Evolutionary conservation across 2,888 invertebrate species (phyloP).

Genomic region (Schizotus pectinicornis): DNA sequence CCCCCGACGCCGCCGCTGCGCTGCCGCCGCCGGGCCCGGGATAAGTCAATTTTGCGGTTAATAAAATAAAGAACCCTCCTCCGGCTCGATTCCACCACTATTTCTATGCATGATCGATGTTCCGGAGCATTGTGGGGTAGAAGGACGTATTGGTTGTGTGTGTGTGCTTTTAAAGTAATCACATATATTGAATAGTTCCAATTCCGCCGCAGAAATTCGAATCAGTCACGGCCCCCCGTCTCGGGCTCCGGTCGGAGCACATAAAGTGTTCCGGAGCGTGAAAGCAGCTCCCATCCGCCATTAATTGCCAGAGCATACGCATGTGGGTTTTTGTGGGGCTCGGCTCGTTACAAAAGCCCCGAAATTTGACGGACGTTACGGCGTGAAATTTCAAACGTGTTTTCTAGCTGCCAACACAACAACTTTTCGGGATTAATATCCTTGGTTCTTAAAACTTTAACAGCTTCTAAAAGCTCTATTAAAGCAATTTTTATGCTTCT

Average conservation of each 20-base stretch:
- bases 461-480: too few species aligned
- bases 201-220: slow-evolving; percentile 39
- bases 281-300: slow-evolving; percentile 4
- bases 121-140: slow-evolving; percentile 31
- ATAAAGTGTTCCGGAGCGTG: slow-evolving; percentile 21
- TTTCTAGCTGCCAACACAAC: too few species aligned
- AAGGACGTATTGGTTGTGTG: slow-evolving; percentile 32
- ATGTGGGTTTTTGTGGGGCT: neutral
- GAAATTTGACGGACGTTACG: slow-evolving; percentile 3
- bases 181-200: slow-evolving; percentile 43
- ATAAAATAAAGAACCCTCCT: slow-evolving; percentile 45
- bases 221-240: slow-evolving; percentile 38
- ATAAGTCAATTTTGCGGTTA: slow-evolving; percentile 49
- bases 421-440: too few species aligned
- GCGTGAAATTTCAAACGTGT: neutral
- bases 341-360: neutral
- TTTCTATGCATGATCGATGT: slow-evolving; percentile 46
- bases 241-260: slow-evolving; percentile 4
- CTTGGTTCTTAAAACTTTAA: too few species aligned
- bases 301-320: neutral
- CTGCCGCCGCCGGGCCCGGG: slow-evolving; percentile 10
- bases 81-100: slow-evolving; percentile 30
- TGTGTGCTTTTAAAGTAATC: slow-evolving; percentile 42
- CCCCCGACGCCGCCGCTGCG: slow-evolving; percentile 25
- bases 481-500: too few species aligned